Base-by-base conservation (phyloP, 1,140 invertebrate genomes). In the Spodoptera frugiperda region DNA sequence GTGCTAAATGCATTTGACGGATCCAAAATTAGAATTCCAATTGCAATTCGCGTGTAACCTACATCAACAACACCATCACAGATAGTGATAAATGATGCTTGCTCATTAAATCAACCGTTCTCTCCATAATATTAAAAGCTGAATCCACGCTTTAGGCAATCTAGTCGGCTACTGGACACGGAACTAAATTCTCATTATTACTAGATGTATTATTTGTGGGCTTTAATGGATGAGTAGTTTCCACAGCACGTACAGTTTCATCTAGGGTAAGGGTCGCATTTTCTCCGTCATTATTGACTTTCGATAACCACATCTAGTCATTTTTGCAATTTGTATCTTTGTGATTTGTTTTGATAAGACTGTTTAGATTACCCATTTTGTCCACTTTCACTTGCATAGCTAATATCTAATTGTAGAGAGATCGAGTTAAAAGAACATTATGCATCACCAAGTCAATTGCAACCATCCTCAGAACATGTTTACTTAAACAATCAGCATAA, bases 91-190 rank as follows among this genome's bases (percentile, higher is more conserved):
- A 68, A 70, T 49, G 25, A 44, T 46, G n/a, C 44, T 17, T 55
- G 51, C 55, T 71, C 53, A 19, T 53, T 14, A 51, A 67, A 67
- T 51, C 49, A 51, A 51, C 21, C 49, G 46, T 6, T 39, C 63
- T 17, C 17, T 48, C 44, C 44, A 25, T 21, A 67, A 19, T 67
- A 19, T 44, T 12, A 14, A 44, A 14, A 54, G 25, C 19, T 55
- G 44, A n/a, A 21, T 71, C 6, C 53, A 21, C 6, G 53, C 51
- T 71, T 57, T 55, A 57, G 67, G 51, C 51, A 71, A 71, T 71
- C 55, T 71, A 15, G 17, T 53, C 55, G 0, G 49, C 4, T 10
- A 19, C 12, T 67, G 44, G 14, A 51, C 25, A 68, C n/a, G 48
- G 14, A 25, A 51, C 8, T 46, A 30, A 12, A 57, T 57, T 21